phyloP scores from a whole-genome alignment of 2,113 vertebrate genomes.

The Notechis scutatus region DNA sequence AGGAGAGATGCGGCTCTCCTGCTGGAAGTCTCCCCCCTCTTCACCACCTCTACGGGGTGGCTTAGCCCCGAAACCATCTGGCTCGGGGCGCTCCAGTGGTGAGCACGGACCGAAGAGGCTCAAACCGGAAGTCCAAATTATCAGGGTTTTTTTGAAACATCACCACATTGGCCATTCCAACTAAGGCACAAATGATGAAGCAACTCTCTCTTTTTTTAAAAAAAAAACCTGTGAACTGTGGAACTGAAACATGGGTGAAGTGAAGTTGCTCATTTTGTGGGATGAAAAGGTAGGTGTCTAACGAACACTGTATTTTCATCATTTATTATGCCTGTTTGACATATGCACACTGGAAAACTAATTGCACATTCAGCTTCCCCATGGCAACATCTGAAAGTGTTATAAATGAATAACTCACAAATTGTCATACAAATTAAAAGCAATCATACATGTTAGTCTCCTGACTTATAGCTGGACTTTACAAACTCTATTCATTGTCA shows the following conservation, averaged over 20 bases:
- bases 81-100: too few relatives aligned
- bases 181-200: conserved; percentile 19
- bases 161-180: conserved; percentile 38
- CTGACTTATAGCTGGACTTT: conserved; percentile 56
- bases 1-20: too few relatives aligned
- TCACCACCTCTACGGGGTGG: too few relatives aligned
- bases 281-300: conserved; percentile 45
- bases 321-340: conserved; percentile 52
- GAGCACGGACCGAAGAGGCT: too few relatives aligned
- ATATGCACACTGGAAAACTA: conserved; percentile 40
- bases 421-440: conserved; percentile 53
- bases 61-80: too few relatives aligned
- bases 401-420: conserved; percentile 59
- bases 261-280: conserved; percentile 25
- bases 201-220: not conserved
- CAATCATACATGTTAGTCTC: conserved; percentile 39
- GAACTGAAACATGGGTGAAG: conserved; percentile 39
- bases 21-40: too few relatives aligned
- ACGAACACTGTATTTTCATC: conserved; percentile 35
- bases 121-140: not conserved
- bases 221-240: conserved; percentile 38
- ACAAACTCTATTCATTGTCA: conserved; percentile 55
- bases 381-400: conserved; percentile 42
- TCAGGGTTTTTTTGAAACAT: not conserved
- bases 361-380: conserved; percentile 22